phyloP scores from a whole-genome alignment of 2,797 vertebrate species.

The Psittacula derbiana region DNA sequence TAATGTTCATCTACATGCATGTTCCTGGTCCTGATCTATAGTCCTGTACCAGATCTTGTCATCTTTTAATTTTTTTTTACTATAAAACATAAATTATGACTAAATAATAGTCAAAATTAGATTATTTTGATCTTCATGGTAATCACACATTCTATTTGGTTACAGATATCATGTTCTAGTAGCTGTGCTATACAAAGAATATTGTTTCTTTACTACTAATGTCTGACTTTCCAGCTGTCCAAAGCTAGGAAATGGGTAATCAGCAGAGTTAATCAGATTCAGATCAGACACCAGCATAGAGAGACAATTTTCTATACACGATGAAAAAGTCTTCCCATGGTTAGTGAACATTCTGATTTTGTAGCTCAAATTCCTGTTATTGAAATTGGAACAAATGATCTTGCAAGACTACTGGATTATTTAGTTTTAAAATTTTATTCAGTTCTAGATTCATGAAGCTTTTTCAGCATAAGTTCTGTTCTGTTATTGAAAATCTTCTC shows the following conservation, averaged over 20 bases:
- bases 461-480: background rate
- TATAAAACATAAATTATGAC: background rate
- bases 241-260: background rate
- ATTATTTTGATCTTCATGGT: background rate
- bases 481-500: background rate
- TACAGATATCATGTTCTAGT: background rate
- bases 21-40: background rate
- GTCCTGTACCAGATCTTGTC: background rate
- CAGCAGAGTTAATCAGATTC: background rate
- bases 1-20: background rate
- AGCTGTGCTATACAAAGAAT: background rate
- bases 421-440: background rate
- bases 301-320: background rate
- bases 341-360: background rate
- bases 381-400: background rate
- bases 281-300: background rate
- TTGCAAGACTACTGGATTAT: background rate
- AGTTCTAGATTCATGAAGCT: background rate
- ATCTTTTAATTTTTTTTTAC: background rate
- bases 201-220: background rate
- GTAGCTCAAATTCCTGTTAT: background rate
- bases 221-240: background rate
- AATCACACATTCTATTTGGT: background rate
- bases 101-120: background rate
- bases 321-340: background rate